Percentiles rank a stretch among this genome's conserved stretches.
phyloP scores from a whole-genome alignment of 2,797 vertebrate genomes.

The Melanotaenia boesemani region DNA sequence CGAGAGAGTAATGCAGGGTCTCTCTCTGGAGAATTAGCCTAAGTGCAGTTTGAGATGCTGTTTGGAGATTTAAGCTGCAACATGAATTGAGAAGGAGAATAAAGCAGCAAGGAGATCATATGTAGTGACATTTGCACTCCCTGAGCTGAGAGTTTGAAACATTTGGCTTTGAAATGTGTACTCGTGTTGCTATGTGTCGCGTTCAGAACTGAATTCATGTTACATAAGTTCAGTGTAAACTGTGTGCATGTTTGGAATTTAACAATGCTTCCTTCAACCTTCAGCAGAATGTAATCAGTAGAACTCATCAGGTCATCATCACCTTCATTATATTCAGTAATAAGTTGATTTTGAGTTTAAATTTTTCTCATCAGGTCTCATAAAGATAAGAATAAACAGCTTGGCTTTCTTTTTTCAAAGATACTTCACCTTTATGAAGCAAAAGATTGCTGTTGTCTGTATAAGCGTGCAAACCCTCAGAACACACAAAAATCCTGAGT shows the following conservation, averaged over 20 bases:
- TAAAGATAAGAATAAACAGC: background rate
- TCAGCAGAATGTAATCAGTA: background rate
- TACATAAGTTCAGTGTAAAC: background rate
- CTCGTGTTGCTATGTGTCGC: background rate
- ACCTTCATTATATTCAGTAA: background rate
- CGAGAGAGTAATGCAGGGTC: constrained; percentile 49
- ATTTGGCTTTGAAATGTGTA: constrained; percentile 17
- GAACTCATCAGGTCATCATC: background rate
- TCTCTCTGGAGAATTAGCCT: constrained; percentile 62
- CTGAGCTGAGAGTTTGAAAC: constrained; percentile 17
- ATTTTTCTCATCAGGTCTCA: background rate
- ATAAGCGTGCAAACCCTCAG: background rate
- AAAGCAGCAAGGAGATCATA: constrained; percentile 22
- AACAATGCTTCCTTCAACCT: constrained; percentile 7
- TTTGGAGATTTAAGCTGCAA: constrained; percentile 68
- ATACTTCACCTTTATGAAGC: background rate
- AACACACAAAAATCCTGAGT: background rate
- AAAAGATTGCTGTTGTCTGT: background rate
- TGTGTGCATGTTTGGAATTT: constrained; percentile 3
- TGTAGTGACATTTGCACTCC: constrained; percentile 26
- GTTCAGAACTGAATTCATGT: constrained; percentile 20
- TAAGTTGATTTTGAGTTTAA: background rate
- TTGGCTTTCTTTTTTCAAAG: background rate
- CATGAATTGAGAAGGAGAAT: constrained; percentile 21
- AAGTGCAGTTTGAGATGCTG: constrained; percentile 67